phyloP scores from a whole-genome alignment of 2,113 vertebrate genomes.

The Pachyramphus minor region DNA sequence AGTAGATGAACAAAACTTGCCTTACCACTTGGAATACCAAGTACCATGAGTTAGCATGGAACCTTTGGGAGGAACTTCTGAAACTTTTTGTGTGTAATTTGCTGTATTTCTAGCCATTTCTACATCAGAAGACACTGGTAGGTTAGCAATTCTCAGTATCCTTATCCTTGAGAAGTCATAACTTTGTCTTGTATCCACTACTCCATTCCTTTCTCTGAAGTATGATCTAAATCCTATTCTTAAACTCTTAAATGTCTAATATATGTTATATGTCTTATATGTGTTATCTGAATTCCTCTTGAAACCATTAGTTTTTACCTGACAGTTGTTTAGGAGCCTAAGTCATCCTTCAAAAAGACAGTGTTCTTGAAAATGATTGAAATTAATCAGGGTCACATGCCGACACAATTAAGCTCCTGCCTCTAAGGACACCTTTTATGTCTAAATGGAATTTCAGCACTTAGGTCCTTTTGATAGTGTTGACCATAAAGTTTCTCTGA shows the following conservation, averaged over 20 bases:
- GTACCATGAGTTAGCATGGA: neutral
- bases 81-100: neutral
- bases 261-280: neutral
- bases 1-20: neutral
- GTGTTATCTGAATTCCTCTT: neutral
- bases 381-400: neutral
- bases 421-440: neutral
- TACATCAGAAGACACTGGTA: neutral
- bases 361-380: neutral
- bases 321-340: neutral
- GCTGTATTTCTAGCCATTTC: neutral
- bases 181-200: neutral
- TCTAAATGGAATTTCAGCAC: neutral
- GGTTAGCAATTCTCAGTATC: neutral
- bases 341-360: neutral
- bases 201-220: neutral
- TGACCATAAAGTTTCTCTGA: neutral
- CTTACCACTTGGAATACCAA: neutral
- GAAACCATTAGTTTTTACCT: neutral
- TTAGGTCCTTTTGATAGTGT: neutral
- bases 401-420: neutral
- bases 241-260: neutral
- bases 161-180: neutral
- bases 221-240: neutral
- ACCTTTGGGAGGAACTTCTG: neutral